Conservation (phyloP, 2,113 vertebrate species). For the Aldabrachelys gigantea region DNA sequence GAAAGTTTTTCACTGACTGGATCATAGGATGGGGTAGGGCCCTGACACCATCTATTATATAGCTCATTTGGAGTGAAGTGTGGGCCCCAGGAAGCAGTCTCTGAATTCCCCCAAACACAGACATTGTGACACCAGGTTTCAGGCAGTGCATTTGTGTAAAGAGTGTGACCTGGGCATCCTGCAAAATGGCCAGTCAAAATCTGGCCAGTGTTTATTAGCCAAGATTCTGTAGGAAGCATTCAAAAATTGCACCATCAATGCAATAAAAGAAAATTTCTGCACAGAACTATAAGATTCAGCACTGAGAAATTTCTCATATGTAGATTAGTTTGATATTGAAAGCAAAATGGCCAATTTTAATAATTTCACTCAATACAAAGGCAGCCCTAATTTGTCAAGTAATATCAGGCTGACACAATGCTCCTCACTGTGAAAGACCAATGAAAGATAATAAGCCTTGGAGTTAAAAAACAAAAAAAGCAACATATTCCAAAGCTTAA, state of each 20-base stretch:
- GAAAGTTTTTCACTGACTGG: neutral
- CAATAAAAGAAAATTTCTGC: neutral
- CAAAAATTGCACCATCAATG: neutral
- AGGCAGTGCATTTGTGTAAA: neutral
- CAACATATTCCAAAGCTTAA: neutral
- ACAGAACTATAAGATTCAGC: neutral
- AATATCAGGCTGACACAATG: neutral
- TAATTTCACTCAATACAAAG: fast-evolving
- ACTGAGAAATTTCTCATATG: neutral
- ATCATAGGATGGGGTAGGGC: neutral
- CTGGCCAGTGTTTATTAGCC: neutral
- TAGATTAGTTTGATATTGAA: neutral
- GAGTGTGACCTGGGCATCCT: neutral
- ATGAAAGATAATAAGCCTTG: fast-evolving
- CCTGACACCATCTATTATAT: neutral
- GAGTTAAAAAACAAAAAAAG: neutral
- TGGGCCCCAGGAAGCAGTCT: neutral
- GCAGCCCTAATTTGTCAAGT: neutral
- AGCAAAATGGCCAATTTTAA: neutral
- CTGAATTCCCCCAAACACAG: neutral
- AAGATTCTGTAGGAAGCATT: neutral
- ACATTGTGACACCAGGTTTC: neutral
- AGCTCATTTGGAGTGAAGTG: neutral
- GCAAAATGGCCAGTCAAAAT: neutral
- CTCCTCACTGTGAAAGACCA: neutral